Percentiles rank a stretch among this genome's conserved stretches.
These are phyloP conservation scores for Lasioglossum pauxillum DNA, from an alignment of 2,888 invertebrate species.

Conservation along the genomic window DNA sequence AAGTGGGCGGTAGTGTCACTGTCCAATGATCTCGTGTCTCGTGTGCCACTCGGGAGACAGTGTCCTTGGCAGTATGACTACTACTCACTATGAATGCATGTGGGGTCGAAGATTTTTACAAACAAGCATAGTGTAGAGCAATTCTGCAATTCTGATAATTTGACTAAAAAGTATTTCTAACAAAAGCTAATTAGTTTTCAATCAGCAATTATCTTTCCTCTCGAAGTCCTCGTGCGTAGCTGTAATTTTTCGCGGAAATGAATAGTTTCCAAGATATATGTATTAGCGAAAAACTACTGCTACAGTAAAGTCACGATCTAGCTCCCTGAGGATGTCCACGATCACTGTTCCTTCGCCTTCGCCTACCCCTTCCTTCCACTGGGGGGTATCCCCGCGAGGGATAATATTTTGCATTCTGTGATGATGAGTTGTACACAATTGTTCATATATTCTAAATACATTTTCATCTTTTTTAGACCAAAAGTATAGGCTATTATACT, in stretches of 20 bases:
- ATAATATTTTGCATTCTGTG: background rate
- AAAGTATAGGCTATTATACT: background rate
- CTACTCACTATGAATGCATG: background rate
- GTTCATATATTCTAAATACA: background rate
- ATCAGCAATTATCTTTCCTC: background rate
- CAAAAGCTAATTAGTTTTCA: background rate
- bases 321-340: too few species aligned
- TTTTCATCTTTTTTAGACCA: background rate
- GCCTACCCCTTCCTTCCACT: too few species aligned
- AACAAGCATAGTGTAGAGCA: too few species aligned
- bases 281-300: too few species aligned
- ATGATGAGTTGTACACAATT: background rate
- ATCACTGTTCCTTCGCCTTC: too few species aligned
- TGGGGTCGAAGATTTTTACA: too few species aligned
- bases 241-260: too few species aligned
- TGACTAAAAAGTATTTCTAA: background rate
- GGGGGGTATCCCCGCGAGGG: too few species aligned
- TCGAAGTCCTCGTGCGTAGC: too few species aligned
- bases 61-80: background rate
- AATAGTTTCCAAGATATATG: too few species aligned
- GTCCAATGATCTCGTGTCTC: background rate
- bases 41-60: background rate
- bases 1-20: background rate
- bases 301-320: too few species aligned
- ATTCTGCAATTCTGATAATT: background rate